Conservation (phyloP, 1,140 invertebrate species). For the Maconellicoccus hirsutus region DNA sequence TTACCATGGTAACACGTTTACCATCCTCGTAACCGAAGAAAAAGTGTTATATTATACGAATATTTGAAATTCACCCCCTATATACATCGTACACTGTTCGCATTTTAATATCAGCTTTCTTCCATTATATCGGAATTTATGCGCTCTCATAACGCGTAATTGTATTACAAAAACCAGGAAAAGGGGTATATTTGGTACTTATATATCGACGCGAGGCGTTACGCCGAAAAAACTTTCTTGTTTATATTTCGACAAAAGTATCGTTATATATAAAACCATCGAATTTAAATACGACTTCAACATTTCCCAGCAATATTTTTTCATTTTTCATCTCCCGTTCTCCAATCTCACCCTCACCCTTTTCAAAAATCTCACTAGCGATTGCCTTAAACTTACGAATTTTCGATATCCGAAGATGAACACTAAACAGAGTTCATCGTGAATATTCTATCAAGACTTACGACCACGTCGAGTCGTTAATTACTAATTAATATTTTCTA, state of each 20-base stretch:
- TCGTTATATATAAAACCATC: neutral
- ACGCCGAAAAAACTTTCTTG: neutral
- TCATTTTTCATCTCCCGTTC: neutral
- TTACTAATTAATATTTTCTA: neutral
- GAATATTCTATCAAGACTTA: too few species aligned
- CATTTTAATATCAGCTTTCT: constrained; percentile 5
- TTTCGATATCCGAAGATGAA: too few species aligned
- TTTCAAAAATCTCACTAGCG: too few species aligned
- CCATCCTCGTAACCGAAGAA: constrained; percentile 7
- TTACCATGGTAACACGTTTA: neutral
- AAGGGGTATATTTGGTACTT: neutral
- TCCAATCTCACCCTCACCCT: too few species aligned
- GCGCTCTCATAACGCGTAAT: constrained; percentile 7
- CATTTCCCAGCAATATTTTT: neutral
- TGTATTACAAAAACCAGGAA: constrained; percentile 4
- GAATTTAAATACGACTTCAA: neutral
- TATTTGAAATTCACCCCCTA: constrained; percentile 4
- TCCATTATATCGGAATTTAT: constrained; percentile 9
- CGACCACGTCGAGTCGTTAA: too few species aligned
- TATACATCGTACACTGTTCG: constrained; percentile 4
- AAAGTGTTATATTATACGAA: constrained; percentile 9
- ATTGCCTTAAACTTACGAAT: too few species aligned
- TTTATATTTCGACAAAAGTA: neutral
- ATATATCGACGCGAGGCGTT: neutral
- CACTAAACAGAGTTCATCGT: too few species aligned